These are phyloP conservation scores for Drosophila orosa DNA, from an alignment of 1,140 invertebrate genomes.

Conservation along the genomic window DNA sequence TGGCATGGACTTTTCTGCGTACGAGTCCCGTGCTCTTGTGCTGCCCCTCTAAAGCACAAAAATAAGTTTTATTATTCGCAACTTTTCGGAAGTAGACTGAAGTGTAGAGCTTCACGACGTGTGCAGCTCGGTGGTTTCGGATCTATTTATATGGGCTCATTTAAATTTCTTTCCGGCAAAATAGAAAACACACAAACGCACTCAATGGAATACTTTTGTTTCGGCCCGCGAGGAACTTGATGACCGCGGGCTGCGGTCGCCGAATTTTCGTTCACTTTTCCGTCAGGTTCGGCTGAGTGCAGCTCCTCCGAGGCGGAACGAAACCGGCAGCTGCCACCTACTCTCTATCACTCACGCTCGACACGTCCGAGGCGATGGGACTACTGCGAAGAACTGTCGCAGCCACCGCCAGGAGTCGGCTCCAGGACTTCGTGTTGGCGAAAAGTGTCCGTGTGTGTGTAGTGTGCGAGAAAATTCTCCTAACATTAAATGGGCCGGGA, in stretches of 20 bases:
- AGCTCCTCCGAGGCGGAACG: constrained; percentile 3
- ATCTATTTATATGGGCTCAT: constrained; percentile 29
- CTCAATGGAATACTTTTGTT: constrained; percentile 47
- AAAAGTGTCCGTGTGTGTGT: too few species aligned
- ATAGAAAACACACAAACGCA: constrained; percentile 41
- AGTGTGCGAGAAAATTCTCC: neutral
- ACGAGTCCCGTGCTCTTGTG: neutral
- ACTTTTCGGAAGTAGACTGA: neutral
- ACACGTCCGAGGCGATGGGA: constrained; percentile 43
- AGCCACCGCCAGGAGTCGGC: constrained; percentile 1
- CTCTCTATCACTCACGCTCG: constrained; percentile 20
- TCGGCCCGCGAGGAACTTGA: constrained; percentile 48
- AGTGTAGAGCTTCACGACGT: neutral
- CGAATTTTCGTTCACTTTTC: constrained; percentile 16
- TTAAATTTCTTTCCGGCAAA: constrained; percentile 34
- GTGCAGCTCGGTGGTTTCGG: constrained; percentile 1
- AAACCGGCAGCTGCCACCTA: constrained; percentile 3
- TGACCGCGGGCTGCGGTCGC: constrained; percentile 7
- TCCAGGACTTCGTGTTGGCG: too few species aligned
- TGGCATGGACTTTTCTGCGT: neutral
- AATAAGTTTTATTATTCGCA: neutral
- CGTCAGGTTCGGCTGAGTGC: constrained; percentile 12
- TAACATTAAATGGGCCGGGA: constrained; percentile 1
- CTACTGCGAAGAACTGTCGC: constrained; percentile 51
- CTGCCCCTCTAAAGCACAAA: neutral